Evolutionary conservation across 2,888 invertebrate species (phyloP).

Genomic region (Mayetiola destructor): DNA sequence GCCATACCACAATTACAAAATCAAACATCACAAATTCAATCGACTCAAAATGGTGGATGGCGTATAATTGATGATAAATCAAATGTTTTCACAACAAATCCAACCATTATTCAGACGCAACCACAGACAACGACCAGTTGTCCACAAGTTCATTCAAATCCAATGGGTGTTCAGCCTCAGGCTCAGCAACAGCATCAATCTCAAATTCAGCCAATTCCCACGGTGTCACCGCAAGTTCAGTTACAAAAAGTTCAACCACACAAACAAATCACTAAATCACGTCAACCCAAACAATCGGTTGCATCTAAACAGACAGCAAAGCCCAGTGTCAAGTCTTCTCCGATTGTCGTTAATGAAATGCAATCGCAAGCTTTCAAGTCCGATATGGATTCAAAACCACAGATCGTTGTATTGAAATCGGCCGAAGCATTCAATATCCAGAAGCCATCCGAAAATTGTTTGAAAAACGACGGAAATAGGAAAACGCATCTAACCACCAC

Average conservation of each 20-base stretch:
- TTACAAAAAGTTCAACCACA: not conserved
- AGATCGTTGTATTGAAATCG: not conserved
- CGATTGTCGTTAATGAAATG: conserved; percentile 22
- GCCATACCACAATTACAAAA: conserved; percentile 14
- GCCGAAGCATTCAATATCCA: no score
- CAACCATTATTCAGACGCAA: not conserved
- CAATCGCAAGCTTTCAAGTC: conserved; percentile 18
- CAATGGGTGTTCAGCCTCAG: conserved; percentile 14
- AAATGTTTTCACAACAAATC: conserved; percentile 13
- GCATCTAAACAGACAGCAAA: conserved; percentile 22
- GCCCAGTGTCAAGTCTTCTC: conserved; percentile 19
- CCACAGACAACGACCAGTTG: not conserved
- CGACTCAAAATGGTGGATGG: conserved; percentile 6
- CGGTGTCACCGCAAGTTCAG: conserved; percentile 22
- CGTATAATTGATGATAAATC: conserved; percentile 13
- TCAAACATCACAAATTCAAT: conserved; percentile 13
- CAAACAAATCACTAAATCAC: not conserved
- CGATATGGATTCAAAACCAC: not conserved
- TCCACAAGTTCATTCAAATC: not conserved
- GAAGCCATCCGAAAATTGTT: no score
- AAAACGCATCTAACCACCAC: not conserved
- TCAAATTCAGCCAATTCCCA: conserved; percentile 19
- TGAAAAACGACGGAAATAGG: not conserved
- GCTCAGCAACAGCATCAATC: not conserved
- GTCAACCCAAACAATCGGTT: conserved; percentile 15